A percentile compares a stretch with the other conserved stretches of the same genome.
phyloP scores from a whole-genome alignment of 2,797 vertebrate species.

The Garrulus glandarius region DNA sequence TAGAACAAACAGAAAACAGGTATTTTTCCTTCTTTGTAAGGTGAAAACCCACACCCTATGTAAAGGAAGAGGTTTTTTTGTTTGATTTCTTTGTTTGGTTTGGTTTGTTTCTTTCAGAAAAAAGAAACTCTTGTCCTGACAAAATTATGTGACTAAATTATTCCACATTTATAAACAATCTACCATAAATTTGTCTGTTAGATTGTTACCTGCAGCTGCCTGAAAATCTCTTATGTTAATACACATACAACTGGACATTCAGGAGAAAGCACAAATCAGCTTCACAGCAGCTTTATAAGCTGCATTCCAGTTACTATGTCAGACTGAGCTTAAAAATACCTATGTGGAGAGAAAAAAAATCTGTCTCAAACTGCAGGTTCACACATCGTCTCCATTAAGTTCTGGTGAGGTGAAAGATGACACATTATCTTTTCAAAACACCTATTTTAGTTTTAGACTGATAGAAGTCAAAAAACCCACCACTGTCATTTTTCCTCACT shows the following conservation, averaged over 20 bases:
- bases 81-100: not conserved
- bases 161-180: conserved; percentile 1
- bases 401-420: not conserved
- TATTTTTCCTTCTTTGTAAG: not conserved
- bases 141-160: not conserved
- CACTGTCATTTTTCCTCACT: not conserved
- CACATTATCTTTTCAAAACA: not conserved
- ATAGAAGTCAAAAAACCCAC: not conserved
- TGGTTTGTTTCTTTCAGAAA: not conserved
- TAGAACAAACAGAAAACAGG: not conserved
- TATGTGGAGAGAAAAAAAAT: not conserved
- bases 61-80: fast-evolving
- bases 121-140: not conserved
- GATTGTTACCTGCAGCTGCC: not conserved
- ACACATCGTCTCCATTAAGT: not conserved
- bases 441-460: not conserved
- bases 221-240: not conserved
- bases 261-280: not conserved
- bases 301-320: not conserved
- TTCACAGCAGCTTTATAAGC: not conserved
- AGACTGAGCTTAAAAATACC: not conserved
- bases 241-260: not conserved
- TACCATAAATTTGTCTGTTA: not conserved
- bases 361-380: not conserved
- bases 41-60: not conserved